Evolutionary conservation across 2,113 vertebrate genomes (phyloP), one percentile per base, ranked within the genome.

Genomic region (Polyodon spathula): DNA sequence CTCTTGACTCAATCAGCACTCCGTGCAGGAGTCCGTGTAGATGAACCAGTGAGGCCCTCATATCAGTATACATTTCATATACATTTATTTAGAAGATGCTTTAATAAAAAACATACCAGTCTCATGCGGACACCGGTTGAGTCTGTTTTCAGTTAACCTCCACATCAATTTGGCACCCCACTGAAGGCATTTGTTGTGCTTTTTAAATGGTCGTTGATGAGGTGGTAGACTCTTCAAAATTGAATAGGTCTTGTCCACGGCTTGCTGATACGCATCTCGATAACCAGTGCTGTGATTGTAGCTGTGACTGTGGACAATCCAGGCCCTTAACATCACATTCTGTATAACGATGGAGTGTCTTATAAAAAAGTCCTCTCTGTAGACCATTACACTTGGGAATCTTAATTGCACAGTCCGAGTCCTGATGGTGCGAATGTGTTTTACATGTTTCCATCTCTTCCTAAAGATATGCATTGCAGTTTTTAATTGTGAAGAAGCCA

Each of bases 101-200:
- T 15, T 50, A 9, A 50, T 10, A 40, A 27, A 52, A 44, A 14
- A 78, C 88, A 67, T 79, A 95, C 95, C 93, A 59, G 80, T 86
- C 69, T 95, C 93, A 15, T 80, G 78, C 37, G 82, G 80, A 63
- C 94, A 97, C 63, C 80, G 86, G 60, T 73, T 73, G 64, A 88
- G 77, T 73, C 59, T 81, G 63, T 84, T 79, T 51, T 79, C 84
- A 65, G 60, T 84, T 11, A 86, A 78, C 68, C 73, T 86, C 90
- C 89, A 90, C 52, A 83, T 69, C 51, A 92, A 86, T 59, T 83
- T 86, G 65, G 76, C 68, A 37, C 84, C 83, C 95, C 94, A 97
- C 15, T 88, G 88, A 43, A 84, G 79, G 65, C 90, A 93, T 56
- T 73, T 79, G 50, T 76, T 79, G 67, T 86, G 83, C 38, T 90